Base-by-base conservation (phyloP, 2,888 invertebrate species). In the Pseudanteris insignis region DNA sequence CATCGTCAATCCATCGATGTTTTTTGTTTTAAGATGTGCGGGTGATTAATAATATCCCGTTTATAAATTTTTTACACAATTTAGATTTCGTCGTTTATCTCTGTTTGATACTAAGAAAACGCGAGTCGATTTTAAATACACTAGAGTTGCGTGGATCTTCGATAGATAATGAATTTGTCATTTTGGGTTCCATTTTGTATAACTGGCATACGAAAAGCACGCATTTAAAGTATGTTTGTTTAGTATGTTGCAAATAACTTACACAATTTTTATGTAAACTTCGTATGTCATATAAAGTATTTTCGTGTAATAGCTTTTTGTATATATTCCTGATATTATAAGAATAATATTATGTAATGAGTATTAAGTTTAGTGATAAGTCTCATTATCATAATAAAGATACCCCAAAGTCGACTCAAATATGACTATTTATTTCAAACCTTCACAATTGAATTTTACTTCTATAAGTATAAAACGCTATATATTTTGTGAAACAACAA, bases 331-430 rank as follows among this genome's bases (percentile, higher is more conserved):
- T 71, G 69, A 73, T 65, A 68, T 67, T 69, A 61, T 67, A 68
- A 68, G 63, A 69, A 57, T 63, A 66, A 60, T 70, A 72, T 66
- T 67, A 73, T 74, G 75, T 75, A 74, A 77, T 74, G 76, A 78
- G 77, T 78, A 78, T 73, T 73, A 68, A 74, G 70, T 69, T 70
- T 76, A 76, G 70, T 36, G 67, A 61, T 76, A 74, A 76, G 73
- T 71, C 67, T 70, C 67, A 69, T 67, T 70, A 70, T 57, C 57
- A 63, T 70, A 76, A 74, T 74, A 74, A 74, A 74, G 67, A 61
- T 61, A 67, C 54, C 54, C 53, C 48, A 51, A 66, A 60, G 63
- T 64, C 48, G 33, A 65, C 54, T 46, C 32, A 40, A 50, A 30
- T 34, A 41, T 33, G 54, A 25, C 7, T 47, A 18, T 32, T 55